Conservation (phyloP, 2,113 vertebrate species). For the Aegithalos caudatus region DNA sequence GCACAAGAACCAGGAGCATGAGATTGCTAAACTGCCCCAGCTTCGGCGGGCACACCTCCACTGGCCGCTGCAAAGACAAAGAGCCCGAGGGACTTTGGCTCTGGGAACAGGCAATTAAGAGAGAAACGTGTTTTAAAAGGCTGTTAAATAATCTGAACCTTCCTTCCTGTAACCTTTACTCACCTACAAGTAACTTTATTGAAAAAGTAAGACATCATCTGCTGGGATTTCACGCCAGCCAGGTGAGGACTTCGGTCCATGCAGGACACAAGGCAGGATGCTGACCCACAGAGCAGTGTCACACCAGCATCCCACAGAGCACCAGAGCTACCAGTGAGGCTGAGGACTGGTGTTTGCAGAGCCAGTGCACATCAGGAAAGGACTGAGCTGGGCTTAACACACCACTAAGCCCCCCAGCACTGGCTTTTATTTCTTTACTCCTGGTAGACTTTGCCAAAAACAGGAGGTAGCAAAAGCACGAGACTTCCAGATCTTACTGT, state of each 20-base stretch:
- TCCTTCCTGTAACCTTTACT: neutral
- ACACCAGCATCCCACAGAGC: rapidly evolving
- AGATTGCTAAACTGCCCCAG: neutral
- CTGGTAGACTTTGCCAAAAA: neutral
- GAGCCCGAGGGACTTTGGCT: neutral
- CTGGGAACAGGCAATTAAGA: neutral
- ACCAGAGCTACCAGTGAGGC: neutral
- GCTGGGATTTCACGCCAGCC: neutral
- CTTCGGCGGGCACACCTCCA: neutral
- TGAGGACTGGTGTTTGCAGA: neutral
- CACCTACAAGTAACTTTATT: neutral
- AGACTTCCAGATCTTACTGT: neutral
- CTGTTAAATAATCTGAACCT: neutral
- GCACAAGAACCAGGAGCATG: neutral
- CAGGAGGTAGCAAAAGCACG: neutral
- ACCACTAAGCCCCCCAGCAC: neutral
- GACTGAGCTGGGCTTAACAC: neutral
- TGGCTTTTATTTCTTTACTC: neutral
- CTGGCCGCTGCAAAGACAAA: neutral
- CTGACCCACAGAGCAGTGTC: neutral
- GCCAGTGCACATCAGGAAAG: neutral
- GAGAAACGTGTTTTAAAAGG: neutral
- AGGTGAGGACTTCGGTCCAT: neutral
- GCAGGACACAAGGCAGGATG: neutral
- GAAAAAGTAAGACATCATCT: neutral